phyloP scores from a whole-genome alignment of 2,888 invertebrate genomes.

The Clitarchus hookeri region DNA sequence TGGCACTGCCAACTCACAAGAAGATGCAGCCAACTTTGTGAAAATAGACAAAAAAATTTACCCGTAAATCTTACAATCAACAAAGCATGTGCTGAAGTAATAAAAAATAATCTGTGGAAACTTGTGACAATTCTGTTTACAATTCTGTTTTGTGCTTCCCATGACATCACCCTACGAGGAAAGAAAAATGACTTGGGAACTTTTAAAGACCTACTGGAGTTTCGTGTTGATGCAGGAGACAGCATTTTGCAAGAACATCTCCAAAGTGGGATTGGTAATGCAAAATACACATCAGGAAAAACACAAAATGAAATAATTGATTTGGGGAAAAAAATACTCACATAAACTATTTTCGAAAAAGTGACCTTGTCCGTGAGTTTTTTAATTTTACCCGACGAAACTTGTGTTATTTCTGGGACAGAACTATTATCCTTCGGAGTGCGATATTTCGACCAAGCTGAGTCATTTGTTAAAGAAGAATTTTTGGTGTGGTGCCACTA shows the following conservation, averaged over 20 bases:
- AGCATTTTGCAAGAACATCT: neutral
- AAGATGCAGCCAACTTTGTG: too few relatives aligned
- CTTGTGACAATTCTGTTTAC: conserved; percentile 15
- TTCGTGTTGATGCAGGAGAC: conserved; percentile 22
- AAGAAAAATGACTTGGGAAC: conserved; percentile 19
- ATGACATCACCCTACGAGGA: conserved; percentile 29
- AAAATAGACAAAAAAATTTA: too few relatives aligned
- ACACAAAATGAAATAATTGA: conserved; percentile 44
- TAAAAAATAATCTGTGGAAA: conserved; percentile 21
- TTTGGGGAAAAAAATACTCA: conserved; percentile 42
- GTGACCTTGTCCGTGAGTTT: conserved; percentile 37
- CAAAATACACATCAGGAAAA: conserved; percentile 25
- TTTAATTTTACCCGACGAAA: conserved; percentile 47
- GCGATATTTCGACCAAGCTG: conserved; percentile 19
- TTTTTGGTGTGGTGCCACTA: conserved; percentile 37
- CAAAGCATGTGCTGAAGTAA: neutral
- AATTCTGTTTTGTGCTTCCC: conserved; percentile 29
- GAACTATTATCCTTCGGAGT: conserved; percentile 48
- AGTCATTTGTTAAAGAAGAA: conserved; percentile 32
- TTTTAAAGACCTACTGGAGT: conserved; percentile 26
- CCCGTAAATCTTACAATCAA: neutral
- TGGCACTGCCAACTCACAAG: too few relatives aligned
- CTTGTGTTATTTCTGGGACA: conserved; percentile 46
- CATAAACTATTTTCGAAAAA: conserved; percentile 39
- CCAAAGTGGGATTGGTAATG: neutral